Percentiles rank a stretch among this genome's conserved stretches.
These are phyloP conservation scores for Poeciliopsis prolifica DNA, from an alignment of 2,113 vertebrate species.

Conservation along the genomic window DNA sequence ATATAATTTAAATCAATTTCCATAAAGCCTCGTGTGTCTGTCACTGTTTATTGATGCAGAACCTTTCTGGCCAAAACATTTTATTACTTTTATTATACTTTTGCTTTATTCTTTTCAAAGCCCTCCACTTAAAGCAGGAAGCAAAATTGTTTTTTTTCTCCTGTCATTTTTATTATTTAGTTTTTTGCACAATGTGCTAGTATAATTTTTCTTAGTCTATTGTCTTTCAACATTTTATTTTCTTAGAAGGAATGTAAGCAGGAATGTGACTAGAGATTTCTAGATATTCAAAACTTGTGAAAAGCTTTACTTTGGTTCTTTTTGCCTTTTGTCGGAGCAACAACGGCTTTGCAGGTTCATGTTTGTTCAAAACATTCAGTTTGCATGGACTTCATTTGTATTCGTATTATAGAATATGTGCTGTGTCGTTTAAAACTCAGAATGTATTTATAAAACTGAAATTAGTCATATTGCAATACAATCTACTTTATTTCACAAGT, in stretches of 20 bases:
- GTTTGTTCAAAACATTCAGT: neutral
- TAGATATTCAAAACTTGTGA: neutral
- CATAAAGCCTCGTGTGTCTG: neutral
- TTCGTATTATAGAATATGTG: neutral
- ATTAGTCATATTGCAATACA: neutral
- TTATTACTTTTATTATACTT: neutral
- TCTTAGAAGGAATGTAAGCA: neutral
- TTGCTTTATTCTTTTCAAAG: neutral
- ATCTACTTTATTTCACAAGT: neutral
- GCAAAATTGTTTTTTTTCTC: neutral
- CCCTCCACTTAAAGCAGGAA: too few relatives aligned
- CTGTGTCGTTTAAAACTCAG: neutral
- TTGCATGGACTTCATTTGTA: neutral
- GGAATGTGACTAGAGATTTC: neutral
- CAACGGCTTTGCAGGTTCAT: neutral
- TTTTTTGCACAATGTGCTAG: neutral
- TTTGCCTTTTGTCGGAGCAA: neutral
- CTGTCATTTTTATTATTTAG: neutral
- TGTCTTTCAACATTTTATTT: neutral
- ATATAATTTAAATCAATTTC: neutral
- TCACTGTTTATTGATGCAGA: neutral
- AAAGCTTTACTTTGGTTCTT: neutral
- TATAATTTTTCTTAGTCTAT: neutral
- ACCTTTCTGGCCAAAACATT: neutral
- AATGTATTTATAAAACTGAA: neutral